Evolutionary conservation across 2,113 vertebrate species (phyloP).

Genomic region (Cyanoderma ruficeps): DNA sequence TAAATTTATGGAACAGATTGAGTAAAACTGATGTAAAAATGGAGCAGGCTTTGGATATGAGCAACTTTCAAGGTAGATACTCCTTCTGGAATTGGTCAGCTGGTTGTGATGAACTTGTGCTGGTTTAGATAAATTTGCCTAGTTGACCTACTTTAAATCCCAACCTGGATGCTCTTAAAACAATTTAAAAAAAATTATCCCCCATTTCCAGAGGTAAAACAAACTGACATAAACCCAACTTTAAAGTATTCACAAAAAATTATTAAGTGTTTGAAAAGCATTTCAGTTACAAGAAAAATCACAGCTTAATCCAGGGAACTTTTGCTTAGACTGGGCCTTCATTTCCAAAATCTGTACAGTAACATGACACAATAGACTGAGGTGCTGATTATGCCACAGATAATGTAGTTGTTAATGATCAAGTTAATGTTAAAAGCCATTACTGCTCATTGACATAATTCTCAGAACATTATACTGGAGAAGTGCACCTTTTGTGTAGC

Average conservation of each 20-base stretch:
- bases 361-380: constrained; percentile 71
- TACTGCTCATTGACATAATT: constrained; percentile 81
- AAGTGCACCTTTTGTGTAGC: constrained; percentile 81
- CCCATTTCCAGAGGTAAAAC: not conserved
- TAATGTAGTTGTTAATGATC: constrained; percentile 82
- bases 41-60: not conserved
- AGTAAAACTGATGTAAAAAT: not conserved
- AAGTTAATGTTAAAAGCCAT: constrained; percentile 83
- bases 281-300: not conserved
- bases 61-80: not conserved
- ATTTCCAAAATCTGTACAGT: constrained; percentile 65
- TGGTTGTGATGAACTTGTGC: not conserved
- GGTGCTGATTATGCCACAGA: constrained; percentile 78
- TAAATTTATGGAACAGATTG: not conserved
- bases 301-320: not conserved
- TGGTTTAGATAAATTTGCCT: not conserved
- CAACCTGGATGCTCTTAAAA: not conserved
- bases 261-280: not conserved
- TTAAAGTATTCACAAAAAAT: not conserved
- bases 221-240: not conserved
- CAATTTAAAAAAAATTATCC: not conserved
- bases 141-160: not conserved
- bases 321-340: not conserved
- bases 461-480: constrained; percentile 79
- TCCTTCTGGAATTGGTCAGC: not conserved